Base-by-base conservation (phyloP, 1,140 invertebrate genomes). In the Caenorhabditis briggsae region DNA sequence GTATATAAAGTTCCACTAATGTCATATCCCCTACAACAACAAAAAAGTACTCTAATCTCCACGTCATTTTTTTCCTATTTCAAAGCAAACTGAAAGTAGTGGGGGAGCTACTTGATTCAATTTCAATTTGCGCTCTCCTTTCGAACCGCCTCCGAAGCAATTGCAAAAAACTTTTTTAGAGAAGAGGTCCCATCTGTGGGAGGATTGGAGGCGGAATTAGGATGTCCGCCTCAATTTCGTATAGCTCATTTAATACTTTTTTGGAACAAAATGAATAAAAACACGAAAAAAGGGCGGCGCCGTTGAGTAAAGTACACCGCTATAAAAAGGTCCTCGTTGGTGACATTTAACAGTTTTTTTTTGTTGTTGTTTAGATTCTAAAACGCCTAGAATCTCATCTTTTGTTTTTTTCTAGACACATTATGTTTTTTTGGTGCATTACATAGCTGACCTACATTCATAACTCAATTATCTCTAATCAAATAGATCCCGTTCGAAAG, bases 391-490 rank as follows among this genome's bases (percentile, higher is more conserved):
- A 33, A 33, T 33, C 33, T 33, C 33, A 33, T 33, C 33, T 33
- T 12, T n/a, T 70, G 8, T 5, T 46, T 46, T 43, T 18, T 18
- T 78, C 14, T 9, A 53, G 9, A 8, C 2, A 23, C 8, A 12
- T 23, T 12, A 1, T 61, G 20, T 61, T 33, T 14, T 61, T 23
- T 25, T 61, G 20, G 25, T 61, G 9, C 11, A 25, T 25, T 25
- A 78, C 20, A 78, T 50, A 50, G 20, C n/a, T 78, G 70, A 78
- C 70, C 70, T 78, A 78, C 9, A 33, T 78, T 78, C 46, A 2
- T 78, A 78, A 78, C 70, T 78, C 70, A 78, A 78, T 78, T 78
- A 78, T 78, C 43, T 78, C 11, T 78, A 43, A 78, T 53, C 70
- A 78, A 23, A 78, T 78, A 48, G 70, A 50, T 48, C 46, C 70